Evolutionary conservation across 2,797 vertebrate genomes (phyloP).

Genomic region (Myotis planiceps): DNA sequence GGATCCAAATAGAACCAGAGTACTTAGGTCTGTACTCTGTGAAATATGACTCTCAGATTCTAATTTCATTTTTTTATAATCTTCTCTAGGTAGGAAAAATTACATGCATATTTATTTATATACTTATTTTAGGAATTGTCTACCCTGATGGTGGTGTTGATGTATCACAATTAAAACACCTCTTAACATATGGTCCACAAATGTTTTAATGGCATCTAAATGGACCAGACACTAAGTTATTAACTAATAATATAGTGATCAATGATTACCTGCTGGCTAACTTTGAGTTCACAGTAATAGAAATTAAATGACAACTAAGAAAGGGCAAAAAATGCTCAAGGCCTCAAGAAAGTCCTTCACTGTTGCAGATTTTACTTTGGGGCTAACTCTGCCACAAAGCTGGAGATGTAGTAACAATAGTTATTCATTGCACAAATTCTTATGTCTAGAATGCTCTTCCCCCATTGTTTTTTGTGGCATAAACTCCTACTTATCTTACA

Average conservation of each 20-base stretch:
- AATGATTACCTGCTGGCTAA: background rate
- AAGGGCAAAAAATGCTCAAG: background rate
- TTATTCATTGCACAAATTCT: background rate
- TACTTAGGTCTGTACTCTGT: background rate
- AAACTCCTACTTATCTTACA: background rate
- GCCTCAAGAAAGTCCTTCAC: background rate
- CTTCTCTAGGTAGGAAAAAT: background rate
- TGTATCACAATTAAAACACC: background rate
- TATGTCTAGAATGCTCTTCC: background rate
- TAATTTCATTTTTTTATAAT: background rate
- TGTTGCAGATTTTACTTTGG: background rate
- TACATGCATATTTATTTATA: background rate
- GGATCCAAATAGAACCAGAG: background rate
- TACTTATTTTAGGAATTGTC: background rate
- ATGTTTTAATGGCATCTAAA: background rate
- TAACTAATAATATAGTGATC: background rate
- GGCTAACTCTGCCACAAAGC: background rate
- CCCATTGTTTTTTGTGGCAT: background rate
- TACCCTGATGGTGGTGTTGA: background rate
- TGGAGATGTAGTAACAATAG: background rate
- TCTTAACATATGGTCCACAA: background rate
- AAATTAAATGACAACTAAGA: background rate
- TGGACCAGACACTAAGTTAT: background rate
- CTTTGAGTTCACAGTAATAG: background rate
- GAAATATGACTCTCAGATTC: conserved; percentile 13